phyloP scores from a whole-genome alignment of 2,113 vertebrate species.

The Bubo bubo region DNA sequence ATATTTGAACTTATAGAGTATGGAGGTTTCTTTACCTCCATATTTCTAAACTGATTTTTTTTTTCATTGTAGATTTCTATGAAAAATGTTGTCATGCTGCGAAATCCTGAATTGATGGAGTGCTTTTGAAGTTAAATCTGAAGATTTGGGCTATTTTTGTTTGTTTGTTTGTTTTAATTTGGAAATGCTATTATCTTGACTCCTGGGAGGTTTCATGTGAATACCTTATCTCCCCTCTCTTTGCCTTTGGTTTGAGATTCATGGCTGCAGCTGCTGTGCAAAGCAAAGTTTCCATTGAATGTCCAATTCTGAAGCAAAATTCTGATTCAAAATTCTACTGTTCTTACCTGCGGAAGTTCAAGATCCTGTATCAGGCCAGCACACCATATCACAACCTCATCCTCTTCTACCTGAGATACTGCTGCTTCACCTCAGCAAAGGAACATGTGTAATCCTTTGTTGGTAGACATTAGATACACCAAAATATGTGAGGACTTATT shows the following conservation, averaged over 20 bases:
- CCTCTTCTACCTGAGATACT: rapidly evolving
- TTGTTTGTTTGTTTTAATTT: neutral
- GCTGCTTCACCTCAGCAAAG: rapidly evolving
- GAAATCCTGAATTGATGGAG: neutral
- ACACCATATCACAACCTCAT: neutral
- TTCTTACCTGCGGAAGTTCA: neutral
- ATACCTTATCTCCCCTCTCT: neutral
- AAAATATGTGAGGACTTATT: neutral
- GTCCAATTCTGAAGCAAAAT: neutral
- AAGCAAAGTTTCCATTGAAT: neutral
- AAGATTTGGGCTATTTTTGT: neutral
- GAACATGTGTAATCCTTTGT: neutral
- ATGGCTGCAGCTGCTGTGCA: neutral
- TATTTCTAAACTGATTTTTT: neutral
- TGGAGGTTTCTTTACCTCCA: neutral
- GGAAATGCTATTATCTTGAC: neutral
- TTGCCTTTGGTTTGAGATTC: neutral
- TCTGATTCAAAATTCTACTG: neutral
- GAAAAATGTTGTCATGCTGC: neutral
- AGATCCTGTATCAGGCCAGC: neutral
- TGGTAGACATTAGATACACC: neutral
- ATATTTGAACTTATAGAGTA: neutral
- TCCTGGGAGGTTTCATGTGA: neutral
- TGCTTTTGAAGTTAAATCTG: neutral
- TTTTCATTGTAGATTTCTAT: neutral